A percentile compares a stretch with the other conserved stretches of the same genome.
phyloP scores from a whole-genome alignment of 2,888 invertebrate genomes.

The Drosophila flavopinicola region DNA sequence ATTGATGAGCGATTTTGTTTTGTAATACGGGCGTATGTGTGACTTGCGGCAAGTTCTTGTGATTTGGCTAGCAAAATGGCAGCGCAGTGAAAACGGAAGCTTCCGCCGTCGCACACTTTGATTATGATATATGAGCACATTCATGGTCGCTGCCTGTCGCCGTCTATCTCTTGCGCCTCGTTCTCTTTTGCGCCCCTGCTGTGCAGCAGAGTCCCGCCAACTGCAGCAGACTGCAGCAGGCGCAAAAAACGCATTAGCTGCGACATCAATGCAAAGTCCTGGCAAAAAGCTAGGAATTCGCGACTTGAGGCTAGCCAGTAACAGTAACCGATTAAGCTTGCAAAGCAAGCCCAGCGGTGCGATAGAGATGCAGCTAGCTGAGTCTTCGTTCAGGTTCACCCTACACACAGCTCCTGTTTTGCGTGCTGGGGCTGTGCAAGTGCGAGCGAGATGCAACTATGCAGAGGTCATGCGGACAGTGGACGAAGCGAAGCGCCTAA shows the following conservation, averaged over 20 bases:
- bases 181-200: conserved; percentile 34
- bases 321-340: conserved; percentile 70
- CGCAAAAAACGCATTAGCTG: conserved; percentile 68
- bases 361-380: conserved; percentile 9
- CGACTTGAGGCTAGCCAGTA: conserved; percentile 57
- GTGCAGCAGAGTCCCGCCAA: conserved; percentile 16
- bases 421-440: neutral
- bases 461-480: conserved; percentile 33
- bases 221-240: neutral
- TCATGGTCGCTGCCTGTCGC: conserved; percentile 40
- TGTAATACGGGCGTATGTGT: conserved; percentile 61
- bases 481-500: conserved; percentile 61
- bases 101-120: conserved; percentile 58
- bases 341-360: conserved; percentile 45
- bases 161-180: conserved; percentile 1
- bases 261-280: conserved; percentile 47
- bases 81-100: conserved; percentile 56
- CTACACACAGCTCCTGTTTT: conserved; percentile 21
- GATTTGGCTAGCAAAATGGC: conserved; percentile 5
- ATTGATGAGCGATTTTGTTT: conserved; percentile 68
- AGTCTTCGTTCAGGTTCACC: conserved; percentile 15
- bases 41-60: conserved; percentile 42
- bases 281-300: conserved; percentile 48
- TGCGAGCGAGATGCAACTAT: conserved; percentile 38
- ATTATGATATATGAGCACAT: conserved; percentile 66